These are phyloP conservation scores for Caretta caretta DNA, from an alignment of 2,113 vertebrate species.

Conservation along the genomic window DNA sequence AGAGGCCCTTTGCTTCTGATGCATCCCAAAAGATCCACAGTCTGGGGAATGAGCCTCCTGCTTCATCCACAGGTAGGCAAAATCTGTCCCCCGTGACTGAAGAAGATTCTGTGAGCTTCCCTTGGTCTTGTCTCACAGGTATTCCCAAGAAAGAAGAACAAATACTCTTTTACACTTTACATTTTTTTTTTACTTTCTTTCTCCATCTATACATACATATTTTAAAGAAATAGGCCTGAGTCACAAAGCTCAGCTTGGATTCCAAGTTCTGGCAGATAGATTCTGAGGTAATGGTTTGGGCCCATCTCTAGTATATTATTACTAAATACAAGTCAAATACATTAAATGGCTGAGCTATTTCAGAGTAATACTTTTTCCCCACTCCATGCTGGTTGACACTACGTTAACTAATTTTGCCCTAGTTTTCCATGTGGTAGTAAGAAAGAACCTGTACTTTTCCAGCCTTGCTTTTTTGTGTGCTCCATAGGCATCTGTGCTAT, in stretches of 20 bases:
- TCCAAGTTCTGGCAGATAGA: neutral
- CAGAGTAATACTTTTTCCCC: neutral
- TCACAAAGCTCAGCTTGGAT: neutral
- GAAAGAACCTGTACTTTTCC: neutral
- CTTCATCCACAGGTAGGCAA: neutral
- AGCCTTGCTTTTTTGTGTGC: neutral
- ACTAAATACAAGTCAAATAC: neutral
- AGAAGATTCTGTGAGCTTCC: neutral
- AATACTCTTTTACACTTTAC: neutral
- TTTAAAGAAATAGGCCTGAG: neutral
- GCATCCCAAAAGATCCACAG: neutral
- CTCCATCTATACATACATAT: neutral
- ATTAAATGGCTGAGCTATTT: neutral
- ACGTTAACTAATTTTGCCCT: neutral
- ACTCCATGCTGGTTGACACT: neutral
- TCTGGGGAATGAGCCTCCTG: fast-evolving
- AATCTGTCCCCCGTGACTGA: neutral
- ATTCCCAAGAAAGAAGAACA: neutral
- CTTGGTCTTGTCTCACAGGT: neutral
- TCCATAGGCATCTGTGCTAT: neutral
- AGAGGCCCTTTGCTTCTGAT: neutral
- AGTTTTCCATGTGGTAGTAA: neutral
- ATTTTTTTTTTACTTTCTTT: neutral
- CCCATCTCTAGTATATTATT: neutral
- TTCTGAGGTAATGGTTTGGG: neutral